These are phyloP conservation scores for Pristionchus japonicus DNA, from an alignment of 2,888 invertebrate genomes.

Conservation along the genomic window DNA sequence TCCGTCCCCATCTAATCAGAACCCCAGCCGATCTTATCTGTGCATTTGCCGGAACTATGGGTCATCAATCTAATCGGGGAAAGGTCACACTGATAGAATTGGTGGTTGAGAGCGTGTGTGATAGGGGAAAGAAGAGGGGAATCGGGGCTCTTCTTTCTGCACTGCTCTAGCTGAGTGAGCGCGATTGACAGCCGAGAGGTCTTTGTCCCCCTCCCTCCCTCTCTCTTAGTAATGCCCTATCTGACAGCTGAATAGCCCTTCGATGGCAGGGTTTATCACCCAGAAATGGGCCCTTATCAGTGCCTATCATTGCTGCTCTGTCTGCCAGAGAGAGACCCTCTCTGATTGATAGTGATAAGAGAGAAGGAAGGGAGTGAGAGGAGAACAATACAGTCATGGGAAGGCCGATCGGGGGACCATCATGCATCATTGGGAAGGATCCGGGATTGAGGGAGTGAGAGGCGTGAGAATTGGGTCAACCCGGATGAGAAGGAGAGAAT, in stretches of 20 bases:
- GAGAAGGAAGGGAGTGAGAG: not conserved
- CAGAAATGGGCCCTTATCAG: not conserved
- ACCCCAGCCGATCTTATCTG: conserved; percentile 7
- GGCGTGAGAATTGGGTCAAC: conserved; percentile 4
- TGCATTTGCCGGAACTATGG: conserved; percentile 39
- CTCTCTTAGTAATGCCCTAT: not conserved
- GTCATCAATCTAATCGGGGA: conserved; percentile 30
- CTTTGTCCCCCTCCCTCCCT: not conserved
- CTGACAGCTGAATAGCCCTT: conserved; percentile 26
- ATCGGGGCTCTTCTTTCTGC: not conserved
- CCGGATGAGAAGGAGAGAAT: not conserved
- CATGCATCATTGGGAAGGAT: not conserved
- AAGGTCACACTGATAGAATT: conserved; percentile 17
- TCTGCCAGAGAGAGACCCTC: conserved; percentile 1
- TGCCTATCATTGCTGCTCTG: not conserved
- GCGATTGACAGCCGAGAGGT: conserved; percentile 10
- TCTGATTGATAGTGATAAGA: conserved; percentile 16
- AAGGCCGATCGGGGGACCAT: not conserved
- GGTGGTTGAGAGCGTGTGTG: not conserved
- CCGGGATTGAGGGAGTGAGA: conserved; percentile 12
- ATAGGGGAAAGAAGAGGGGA: not conserved
- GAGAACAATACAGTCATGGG: conserved; percentile 24
- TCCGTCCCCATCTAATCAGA: conserved; percentile 30
- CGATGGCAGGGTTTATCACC: not conserved
- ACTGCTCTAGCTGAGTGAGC: not conserved